Conservation (phyloP, 2,888 invertebrate genomes). For the Tinea pellionella region DNA sequence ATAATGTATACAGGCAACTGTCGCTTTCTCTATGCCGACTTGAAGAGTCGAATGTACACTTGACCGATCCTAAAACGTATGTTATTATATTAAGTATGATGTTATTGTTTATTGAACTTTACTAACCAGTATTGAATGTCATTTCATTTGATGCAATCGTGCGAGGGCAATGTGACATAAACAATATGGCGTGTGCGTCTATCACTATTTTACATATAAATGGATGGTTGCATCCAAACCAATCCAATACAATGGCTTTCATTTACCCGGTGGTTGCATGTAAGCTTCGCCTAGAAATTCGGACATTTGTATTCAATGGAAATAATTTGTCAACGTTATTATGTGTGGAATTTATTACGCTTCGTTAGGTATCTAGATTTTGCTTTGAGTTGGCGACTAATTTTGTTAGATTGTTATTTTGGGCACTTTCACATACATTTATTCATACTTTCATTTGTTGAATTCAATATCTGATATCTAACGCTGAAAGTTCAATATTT, state of each 20-base stretch:
- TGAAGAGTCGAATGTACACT: too few species aligned
- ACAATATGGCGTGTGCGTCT: constrained; percentile 28
- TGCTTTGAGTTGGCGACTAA: not conserved
- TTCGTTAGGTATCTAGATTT: not conserved
- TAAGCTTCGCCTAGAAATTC: not conserved
- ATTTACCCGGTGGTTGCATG: constrained; percentile 51
- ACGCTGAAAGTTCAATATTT: too few species aligned
- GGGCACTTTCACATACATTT: not conserved
- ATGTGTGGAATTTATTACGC: constrained; percentile 1
- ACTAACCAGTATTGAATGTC: too few species aligned
- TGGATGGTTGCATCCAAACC: constrained; percentile 57
- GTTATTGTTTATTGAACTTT: too few species aligned
- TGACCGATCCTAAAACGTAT: too few species aligned
- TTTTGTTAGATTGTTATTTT: not conserved
- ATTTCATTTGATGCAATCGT: not conserved
- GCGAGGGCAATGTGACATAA: not conserved
- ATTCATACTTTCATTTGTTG: too few species aligned
- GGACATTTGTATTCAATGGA: constrained; percentile 8
- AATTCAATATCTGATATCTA: too few species aligned
- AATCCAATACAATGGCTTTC: constrained; percentile 63
- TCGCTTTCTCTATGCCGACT: too few species aligned
- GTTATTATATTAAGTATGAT: too few species aligned
- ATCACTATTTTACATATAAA: constrained; percentile 68
- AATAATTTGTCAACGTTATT: constrained; percentile 10
- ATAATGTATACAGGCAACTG: too few species aligned